Conservation (phyloP, 2,113 vertebrate genomes). For the Anolis sagrei region DNA sequence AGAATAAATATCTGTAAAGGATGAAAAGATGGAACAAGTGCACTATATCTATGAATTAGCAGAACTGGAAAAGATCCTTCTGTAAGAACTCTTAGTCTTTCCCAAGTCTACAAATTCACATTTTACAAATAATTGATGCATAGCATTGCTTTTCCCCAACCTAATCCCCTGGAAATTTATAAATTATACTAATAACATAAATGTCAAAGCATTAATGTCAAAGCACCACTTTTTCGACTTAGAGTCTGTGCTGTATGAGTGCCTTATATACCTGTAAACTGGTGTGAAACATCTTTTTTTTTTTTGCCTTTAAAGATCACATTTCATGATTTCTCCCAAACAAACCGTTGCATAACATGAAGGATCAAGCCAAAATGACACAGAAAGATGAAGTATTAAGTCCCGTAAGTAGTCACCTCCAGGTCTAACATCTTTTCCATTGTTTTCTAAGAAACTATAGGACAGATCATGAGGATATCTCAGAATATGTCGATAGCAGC, state of each 20-base stretch:
- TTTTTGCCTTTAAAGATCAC: constrained; percentile 70
- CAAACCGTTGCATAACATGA: constrained; percentile 94
- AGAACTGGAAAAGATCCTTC: too few species aligned
- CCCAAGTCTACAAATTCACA: background rate
- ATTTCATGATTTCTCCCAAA: constrained; percentile 95
- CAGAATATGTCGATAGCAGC: constrained; percentile 90
- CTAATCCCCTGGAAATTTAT: background rate
- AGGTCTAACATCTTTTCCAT: constrained; percentile 23
- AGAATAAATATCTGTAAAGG: too few species aligned
- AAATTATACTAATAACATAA: background rate
- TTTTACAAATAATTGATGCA: background rate
- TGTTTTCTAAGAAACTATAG: constrained; percentile 72
- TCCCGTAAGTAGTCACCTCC: constrained; percentile 30
- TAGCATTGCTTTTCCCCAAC: too few species aligned
- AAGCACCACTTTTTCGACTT: too few species aligned
- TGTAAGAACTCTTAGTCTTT: background rate
- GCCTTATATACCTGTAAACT: background rate
- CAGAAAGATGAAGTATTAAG: constrained; percentile 67
- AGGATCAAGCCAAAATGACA: constrained; percentile 89
- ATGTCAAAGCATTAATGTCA: background rate
- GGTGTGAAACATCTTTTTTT: background rate
- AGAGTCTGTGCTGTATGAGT: background rate
- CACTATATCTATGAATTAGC: too few species aligned
- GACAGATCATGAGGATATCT: constrained; percentile 83
- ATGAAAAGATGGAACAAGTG: too few species aligned